A percentile compares a stretch with the other conserved stretches of the same genome.
Evolutionary conservation across 1,140 invertebrate genomes (phyloP).

Genomic region (Parasteatoda tepidariorum): DNA sequence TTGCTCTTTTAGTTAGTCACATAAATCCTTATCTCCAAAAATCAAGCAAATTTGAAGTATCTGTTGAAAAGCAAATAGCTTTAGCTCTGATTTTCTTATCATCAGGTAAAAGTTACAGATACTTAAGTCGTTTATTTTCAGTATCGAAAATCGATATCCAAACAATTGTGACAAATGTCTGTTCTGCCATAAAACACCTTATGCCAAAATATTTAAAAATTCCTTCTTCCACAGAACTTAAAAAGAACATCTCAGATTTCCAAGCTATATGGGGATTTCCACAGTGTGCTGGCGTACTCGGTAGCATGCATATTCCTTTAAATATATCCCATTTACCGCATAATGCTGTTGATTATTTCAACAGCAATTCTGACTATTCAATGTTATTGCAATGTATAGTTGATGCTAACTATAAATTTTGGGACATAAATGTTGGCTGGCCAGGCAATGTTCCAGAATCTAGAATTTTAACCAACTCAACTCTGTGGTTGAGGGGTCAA

Average conservation of each 20-base stretch:
- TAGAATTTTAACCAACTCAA: slow-evolving; percentile 29
- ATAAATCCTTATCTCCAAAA: background rate
- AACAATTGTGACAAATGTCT: slow-evolving; percentile 9
- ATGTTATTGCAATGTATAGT: slow-evolving; percentile 34
- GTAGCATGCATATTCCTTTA: slow-evolving; percentile 24
- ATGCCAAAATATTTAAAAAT: slow-evolving; percentile 40
- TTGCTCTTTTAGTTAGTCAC: background rate
- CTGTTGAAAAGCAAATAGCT: slow-evolving; percentile 18
- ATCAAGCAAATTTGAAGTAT: background rate
- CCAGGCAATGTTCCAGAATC: slow-evolving; percentile 38
- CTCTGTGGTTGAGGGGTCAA: slow-evolving; percentile 34
- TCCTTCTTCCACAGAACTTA: background rate
- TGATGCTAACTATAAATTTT: slow-evolving; percentile 37
- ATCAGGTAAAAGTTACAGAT: slow-evolving; percentile 19
- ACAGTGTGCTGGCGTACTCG: slow-evolving; percentile 24
- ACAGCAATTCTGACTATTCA: slow-evolving; percentile 7
- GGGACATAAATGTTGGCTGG: slow-evolving; percentile 39
- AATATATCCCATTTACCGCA: slow-evolving; percentile 21
- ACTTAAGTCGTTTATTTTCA: slow-evolving; percentile 13
- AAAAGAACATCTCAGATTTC: slow-evolving; percentile 7
- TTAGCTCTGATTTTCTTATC: slow-evolving; percentile 23
- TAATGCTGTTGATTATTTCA: slow-evolving; percentile 37
- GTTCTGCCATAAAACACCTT: slow-evolving; percentile 7
- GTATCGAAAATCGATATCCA: background rate
- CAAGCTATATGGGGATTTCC: slow-evolving; percentile 37